These are phyloP conservation scores for Campylorhamphus procurvoides DNA, from an alignment of 2,113 vertebrate genomes.

Conservation along the genomic window DNA sequence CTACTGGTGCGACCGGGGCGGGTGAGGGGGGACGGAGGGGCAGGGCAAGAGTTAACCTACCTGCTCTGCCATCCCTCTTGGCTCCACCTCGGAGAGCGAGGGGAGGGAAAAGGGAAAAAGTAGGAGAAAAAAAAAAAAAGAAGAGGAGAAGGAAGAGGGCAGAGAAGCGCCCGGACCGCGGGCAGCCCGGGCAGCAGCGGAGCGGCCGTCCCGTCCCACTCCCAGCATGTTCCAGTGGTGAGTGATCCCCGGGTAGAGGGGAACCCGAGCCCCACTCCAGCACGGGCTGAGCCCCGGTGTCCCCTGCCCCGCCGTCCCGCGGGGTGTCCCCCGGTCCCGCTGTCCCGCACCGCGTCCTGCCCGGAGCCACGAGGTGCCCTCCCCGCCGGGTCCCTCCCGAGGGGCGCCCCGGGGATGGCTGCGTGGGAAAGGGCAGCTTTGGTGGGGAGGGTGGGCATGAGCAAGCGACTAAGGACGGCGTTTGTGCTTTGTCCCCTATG, in stretches of 20 bases:
- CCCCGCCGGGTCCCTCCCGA: neutral
- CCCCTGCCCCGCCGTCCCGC: neutral
- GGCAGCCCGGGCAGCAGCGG: constrained; percentile 40
- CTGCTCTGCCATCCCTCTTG: constrained; percentile 37
- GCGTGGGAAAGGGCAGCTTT: neutral
- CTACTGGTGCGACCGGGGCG: neutral
- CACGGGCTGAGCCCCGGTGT: neutral
- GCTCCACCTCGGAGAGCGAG: constrained; percentile 42
- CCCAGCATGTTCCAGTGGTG: constrained; percentile 77
- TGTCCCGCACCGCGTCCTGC: neutral
- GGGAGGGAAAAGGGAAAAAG: constrained; percentile 13
- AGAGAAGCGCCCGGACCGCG: constrained; percentile 30
- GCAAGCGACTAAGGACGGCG: neutral
- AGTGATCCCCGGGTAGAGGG: constrained; percentile 23
- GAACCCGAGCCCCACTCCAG: neutral
- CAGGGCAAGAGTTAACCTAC: constrained; percentile 64
- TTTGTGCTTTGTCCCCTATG: neutral
- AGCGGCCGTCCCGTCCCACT: constrained; percentile 23
- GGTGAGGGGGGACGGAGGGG: neutral
- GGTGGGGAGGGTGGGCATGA: neutral
- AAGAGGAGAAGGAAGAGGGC: neutral
- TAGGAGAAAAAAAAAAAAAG: neutral
- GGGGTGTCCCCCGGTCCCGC: neutral
- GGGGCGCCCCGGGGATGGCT: neutral
- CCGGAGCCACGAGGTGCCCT: neutral